Base-by-base conservation (phyloP, 2,113 vertebrate genomes). In the Grus americana region DNA sequence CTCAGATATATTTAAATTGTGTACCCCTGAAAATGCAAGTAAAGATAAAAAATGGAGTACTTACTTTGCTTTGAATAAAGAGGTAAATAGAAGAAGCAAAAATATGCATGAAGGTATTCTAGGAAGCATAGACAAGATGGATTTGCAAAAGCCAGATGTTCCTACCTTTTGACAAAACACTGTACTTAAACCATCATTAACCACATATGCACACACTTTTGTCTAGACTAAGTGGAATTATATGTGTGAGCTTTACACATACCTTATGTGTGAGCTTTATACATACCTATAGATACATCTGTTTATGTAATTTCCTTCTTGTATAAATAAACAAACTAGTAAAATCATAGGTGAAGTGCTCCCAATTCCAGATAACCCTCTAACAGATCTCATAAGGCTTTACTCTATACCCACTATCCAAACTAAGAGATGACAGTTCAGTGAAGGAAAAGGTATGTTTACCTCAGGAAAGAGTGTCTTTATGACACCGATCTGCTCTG, bases 401-500 rank as follows among this genome's bases (percentile, higher is more conserved):
- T 94, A 88, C 47, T 80, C 29, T 70, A 38, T 96, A 88, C 27
- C 21, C 52, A 65, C 81, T 84, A 23, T 61, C 91, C 63, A 97
- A 91, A 96, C 91, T 81, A 84, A 96, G 78, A 96, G 47, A 97
- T 93, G 95, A 94, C 78, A 97, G 59, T 94, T 98, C 95, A 86
- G 80, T 95, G 94, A 98, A 98, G 94, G 90, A 96, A 97, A 97
- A 97, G 95, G 91, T 97, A 95, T 96, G 95, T 97, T 98, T 98
- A 98, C 95, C 95, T 94, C 97, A 78, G 96, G 94, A 98, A 97
- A 98, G 55, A 94, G 92, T 95, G 94, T 97, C 96, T 98, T 97
- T 97, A 98, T 98, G 98, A 98, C 97, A 97, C 94, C 75, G 81
- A 98, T 98, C 95, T 98, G 97, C 97, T 98, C 98, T 97, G 98